Conservation (phyloP, 2,797 vertebrate genomes). For the Paguma larvata region DNA sequence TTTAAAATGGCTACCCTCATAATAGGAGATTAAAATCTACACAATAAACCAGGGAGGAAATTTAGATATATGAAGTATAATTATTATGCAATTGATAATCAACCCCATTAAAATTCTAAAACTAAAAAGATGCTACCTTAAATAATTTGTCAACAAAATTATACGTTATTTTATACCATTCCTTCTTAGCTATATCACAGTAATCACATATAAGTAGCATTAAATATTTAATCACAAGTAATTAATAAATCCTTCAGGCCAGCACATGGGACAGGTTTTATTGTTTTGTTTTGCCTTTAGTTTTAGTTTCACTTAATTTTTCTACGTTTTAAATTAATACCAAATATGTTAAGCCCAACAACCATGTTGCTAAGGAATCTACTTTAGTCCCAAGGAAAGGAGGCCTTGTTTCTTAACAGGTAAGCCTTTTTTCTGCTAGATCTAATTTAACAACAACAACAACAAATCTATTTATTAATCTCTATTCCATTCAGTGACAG, state of each 20-base stretch:
- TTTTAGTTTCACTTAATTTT: neutral
- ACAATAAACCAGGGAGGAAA: neutral
- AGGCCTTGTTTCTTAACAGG: neutral
- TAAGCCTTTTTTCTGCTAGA: neutral
- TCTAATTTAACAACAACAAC: neutral
- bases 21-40: neutral
- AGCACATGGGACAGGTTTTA: neutral
- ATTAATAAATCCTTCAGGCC: neutral
- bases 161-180: neutral
- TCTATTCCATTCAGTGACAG: neutral
- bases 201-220: neutral
- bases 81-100: neutral
- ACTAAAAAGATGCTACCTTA: neutral
- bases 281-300: neutral
- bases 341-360: neutral
- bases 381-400: neutral
- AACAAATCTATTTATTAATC: neutral
- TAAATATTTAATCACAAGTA: conserved; percentile 44
- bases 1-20: conserved; percentile 42
- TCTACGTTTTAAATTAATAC: neutral
- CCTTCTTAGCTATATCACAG: neutral
- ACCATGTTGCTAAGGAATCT: neutral
- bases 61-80: neutral
- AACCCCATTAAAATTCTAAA: neutral
- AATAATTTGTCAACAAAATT: conserved; percentile 20